phyloP scores from a whole-genome alignment of 2,888 invertebrate species.

The Melanophora roralis region DNA sequence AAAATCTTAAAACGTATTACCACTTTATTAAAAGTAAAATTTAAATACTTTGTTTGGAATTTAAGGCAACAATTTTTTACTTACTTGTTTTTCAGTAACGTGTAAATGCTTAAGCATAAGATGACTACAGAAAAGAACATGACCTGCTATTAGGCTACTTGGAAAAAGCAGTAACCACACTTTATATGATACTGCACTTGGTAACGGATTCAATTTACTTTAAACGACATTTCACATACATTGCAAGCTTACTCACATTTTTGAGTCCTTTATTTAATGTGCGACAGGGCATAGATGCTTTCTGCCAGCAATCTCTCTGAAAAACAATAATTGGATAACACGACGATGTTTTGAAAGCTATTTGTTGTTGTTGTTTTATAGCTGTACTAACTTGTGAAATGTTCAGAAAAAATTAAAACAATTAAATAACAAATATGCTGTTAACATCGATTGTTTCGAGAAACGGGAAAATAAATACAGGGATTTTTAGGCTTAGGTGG shows the following conservation, averaged over 20 bases:
- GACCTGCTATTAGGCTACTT: conserved; percentile 46
- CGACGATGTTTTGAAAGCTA: background rate
- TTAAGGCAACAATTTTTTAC: background rate
- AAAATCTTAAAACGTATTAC: too few relatives aligned
- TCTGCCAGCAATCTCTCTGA: background rate
- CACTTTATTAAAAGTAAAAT: too few relatives aligned
- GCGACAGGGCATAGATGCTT: too few relatives aligned
- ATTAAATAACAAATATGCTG: conserved; percentile 3
- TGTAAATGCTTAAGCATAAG: background rate
- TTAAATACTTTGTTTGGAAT: too few relatives aligned
- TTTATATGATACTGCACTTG: conserved; percentile 25
- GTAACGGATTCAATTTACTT: conserved; percentile 41
- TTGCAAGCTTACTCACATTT: background rate
- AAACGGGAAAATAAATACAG: background rate
- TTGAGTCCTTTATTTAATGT: too few relatives aligned
- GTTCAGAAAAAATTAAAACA: background rate
- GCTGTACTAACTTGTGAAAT: conserved; percentile 1
- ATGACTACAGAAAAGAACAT: conserved; percentile 29
- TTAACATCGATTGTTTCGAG: background rate
- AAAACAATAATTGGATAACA: conserved; percentile 30
- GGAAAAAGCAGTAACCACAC: conserved; percentile 30
- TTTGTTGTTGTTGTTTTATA: background rate
- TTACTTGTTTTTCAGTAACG: background rate
- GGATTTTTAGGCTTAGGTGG: conserved; percentile 32
- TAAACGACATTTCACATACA: conserved; percentile 23